Base-by-base conservation (phyloP, 2,888 invertebrate genomes). In the Cosmia pyralina region DNA sequence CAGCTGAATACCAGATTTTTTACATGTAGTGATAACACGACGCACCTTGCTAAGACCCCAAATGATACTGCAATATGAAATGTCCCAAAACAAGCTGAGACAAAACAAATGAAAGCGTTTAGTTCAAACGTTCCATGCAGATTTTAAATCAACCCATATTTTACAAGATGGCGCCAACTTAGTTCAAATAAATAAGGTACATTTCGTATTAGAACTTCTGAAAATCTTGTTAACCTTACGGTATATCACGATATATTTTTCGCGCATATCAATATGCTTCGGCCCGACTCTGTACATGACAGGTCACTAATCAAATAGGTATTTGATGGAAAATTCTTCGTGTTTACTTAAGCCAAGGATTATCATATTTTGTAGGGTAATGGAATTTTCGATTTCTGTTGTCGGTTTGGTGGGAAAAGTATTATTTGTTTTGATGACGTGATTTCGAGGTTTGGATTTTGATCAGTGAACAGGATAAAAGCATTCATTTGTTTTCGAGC, bases 231-330 rank as follows among this genome's bases (percentile, higher is more conserved):
- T 70, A 72, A 75, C 78, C 58, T 77, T 52, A 50, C 10, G 11
- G 22, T 62, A 67, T 68, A 57, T 70, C 60, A 58, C 28, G 57
- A 59, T 77, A 59, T 77, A 83, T 76, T 74, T 68, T 78, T 62
- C 55, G 55, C 63, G 68, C 77, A 79, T 81, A 85, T 85, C 85
- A 81, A 85, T 85, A 83, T 72, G 71, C 74, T 80, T 48, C 69
- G 68, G 53, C 44, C 48, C 57, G 65, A 38, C 46, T 19, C 86
- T 86, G 86, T 17, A 10, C 34, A 60, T 85, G 86, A 86, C 86
- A 86, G 86, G 38, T 58, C 75, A 81, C 82, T 86, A 82, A 86
- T 86, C 86, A 86, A 86, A 86, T 82, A 85, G 75, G 81, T 72
- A 81, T 84, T 75, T 76, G 84, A 82, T 76, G 85, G 85, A 84